Conservation (phyloP, 2,888 invertebrate genomes). For the Drosophila mettleri region DNA sequence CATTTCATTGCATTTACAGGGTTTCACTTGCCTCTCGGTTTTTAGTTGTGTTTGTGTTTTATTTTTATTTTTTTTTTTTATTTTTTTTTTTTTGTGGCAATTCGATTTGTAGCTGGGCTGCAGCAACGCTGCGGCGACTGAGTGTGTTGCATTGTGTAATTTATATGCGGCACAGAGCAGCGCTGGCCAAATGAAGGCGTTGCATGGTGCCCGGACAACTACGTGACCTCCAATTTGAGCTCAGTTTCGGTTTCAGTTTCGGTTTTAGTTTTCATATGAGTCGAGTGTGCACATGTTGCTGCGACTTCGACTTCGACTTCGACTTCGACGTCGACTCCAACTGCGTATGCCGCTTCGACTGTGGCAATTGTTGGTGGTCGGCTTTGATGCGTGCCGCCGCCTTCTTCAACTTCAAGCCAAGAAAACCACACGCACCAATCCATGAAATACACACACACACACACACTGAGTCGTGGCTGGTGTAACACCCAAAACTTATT, state of each 20-base stretch:
- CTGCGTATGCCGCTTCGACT: neutral
- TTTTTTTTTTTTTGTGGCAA: conserved; percentile 50
- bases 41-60: too few species aligned
- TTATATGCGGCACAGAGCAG: conserved; percentile 65
- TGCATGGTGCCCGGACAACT: conserved; percentile 63
- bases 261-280: conserved; percentile 64
- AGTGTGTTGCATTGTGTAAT: conserved; percentile 71
- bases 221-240: conserved; percentile 78
- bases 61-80: too few species aligned
- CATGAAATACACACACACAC: conserved; percentile 24
- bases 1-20: conserved; percentile 79
- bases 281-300: conserved; percentile 67
- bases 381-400: conserved; percentile 72
- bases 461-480: conserved; percentile 15
- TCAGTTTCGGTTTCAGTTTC: conserved; percentile 56
- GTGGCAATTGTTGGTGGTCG: conserved; percentile 55
- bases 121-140: conserved; percentile 10
- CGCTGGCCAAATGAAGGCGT: conserved; percentile 63
- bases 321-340: neutral
- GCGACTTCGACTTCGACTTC: conserved; percentile 1
- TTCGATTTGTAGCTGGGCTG: conserved; percentile 60
- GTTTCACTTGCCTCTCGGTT: conserved; percentile 67
- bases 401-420: conserved; percentile 36
- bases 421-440: conserved; percentile 53
- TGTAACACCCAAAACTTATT: conserved; percentile 62